Base-by-base conservation (phyloP, 2,113 vertebrate genomes). In the Pollimyrus isidori region DNA sequence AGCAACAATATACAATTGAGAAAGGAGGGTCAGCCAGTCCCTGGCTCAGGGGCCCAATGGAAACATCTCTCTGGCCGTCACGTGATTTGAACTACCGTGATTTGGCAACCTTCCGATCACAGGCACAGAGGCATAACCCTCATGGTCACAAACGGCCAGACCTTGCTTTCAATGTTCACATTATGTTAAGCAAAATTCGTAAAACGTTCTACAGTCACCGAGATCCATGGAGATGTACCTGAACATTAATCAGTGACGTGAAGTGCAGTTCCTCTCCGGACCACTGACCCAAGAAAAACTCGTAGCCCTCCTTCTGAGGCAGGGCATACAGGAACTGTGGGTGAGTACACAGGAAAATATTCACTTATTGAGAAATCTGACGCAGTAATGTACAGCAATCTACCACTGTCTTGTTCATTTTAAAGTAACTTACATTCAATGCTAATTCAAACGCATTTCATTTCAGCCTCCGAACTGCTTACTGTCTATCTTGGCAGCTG, bases 271-370 rank as follows among this genome's bases (percentile, higher is more conserved):
- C 95, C 50, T 95, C 91, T 89, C 95, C 95, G 26, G 97, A 96
- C 98, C 98, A 99, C 76, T 98, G 98, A 89, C 98, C 98, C 89
- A 99, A 93, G 26, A 97, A 98, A 93, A 99, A 99, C 93, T 99
- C 98, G 13, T 99, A 99, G 2, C 98, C 98, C 91, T 98, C 97
- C 89, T 95, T 94, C 94, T 97, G 97, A 89, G 98, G 98, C 91
- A 99, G 90, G 21, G 97, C 97, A 89, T 97, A 99, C 0, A 99
- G 95, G 92, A 99, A 99, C 98, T 99, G 92, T 46, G 65, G 42
- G 87, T 4, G 42, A 42, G 39, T 69, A 69, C 62, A 69, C 30
- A 17, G n/a, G 52, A 26, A 85, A 86, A 42, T 19, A 62, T 19
- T 50, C 23, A 87, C 23, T 56, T 26, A 15, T 52, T 39, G 15